Conservation (phyloP, 2,888 invertebrate species). For the Plagodis dolabraria region DNA sequence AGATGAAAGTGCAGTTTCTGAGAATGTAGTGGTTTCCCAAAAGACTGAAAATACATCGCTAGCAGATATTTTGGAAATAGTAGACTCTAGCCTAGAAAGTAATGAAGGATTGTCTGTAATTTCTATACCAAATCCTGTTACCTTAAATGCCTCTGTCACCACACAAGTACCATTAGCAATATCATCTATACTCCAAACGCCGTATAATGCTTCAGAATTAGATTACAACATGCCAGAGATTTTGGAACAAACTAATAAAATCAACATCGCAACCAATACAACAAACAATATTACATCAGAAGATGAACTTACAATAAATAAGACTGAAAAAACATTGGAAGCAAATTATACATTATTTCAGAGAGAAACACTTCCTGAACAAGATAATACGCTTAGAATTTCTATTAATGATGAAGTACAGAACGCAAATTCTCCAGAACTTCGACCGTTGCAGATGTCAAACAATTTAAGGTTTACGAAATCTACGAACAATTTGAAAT, state of each 20-base stretch:
- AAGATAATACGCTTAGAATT: slow-evolving; percentile 10
- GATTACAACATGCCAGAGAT: background rate
- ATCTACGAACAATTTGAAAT: slow-evolving; percentile 31
- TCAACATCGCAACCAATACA: background rate
- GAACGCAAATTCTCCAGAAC: slow-evolving; percentile 1
- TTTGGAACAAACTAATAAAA: background rate
- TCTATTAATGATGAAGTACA: slow-evolving; percentile 11
- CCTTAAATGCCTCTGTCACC: too few species aligned
- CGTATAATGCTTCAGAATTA: background rate
- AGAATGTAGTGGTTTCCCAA: background rate
- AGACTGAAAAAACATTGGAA: slow-evolving; percentile 13
- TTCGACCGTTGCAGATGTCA: slow-evolving; percentile 12
- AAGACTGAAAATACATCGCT: slow-evolving; percentile 12
- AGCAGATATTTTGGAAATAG: background rate
- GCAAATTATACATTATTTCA: slow-evolving; percentile 5
- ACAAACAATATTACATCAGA: background rate
- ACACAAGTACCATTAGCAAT: background rate
- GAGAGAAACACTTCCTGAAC: background rate
- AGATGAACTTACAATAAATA: background rate
- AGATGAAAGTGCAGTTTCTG: background rate
- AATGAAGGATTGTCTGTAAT: too few species aligned
- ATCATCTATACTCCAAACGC: background rate
- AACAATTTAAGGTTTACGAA: slow-evolving; percentile 32
- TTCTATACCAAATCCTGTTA: too few species aligned
- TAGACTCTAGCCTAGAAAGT: too few species aligned